phyloP scores from a whole-genome alignment of 1,140 invertebrate genomes.

The Penaeus chinensis region DNA sequence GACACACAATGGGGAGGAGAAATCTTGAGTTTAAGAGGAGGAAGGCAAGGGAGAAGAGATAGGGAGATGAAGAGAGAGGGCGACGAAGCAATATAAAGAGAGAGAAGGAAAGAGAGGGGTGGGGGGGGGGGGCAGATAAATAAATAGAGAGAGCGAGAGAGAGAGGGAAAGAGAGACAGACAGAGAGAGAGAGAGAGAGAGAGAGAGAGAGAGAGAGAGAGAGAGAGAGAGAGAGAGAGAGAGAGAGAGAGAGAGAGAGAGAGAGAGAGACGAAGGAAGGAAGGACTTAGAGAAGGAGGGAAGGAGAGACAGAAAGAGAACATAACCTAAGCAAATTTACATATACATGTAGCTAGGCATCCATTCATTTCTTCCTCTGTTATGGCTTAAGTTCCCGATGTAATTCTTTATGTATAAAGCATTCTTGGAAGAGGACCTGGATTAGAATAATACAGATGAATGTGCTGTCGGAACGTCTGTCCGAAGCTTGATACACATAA shows the following conservation, averaged over 20 bases:
- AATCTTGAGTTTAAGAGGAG: too few relatives aligned
- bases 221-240: background rate
- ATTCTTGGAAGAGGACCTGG: too few relatives aligned
- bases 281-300: too few relatives aligned
- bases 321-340: background rate
- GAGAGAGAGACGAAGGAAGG: too few relatives aligned
- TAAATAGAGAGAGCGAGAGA: conserved; percentile 4
- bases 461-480: too few relatives aligned
- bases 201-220: background rate
- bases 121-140: background rate
- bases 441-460: too few relatives aligned
- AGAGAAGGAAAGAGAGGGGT: background rate
- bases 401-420: too few relatives aligned
- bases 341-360: background rate
- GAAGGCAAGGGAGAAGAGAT: too few relatives aligned
- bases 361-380: background rate
- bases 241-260: too few relatives aligned
- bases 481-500: too few relatives aligned
- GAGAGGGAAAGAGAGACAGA: conserved; percentile 17
- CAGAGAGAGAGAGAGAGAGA: conserved; percentile 14
- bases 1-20: too few relatives aligned
- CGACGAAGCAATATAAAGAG: background rate
- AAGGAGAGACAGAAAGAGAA: background rate
- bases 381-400: too few relatives aligned
- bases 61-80: background rate